Evolutionary conservation across 1,140 invertebrate species (phyloP), one percentile per base, ranked within the genome.

Genomic region (Leptonema lineaticorne): DNA sequence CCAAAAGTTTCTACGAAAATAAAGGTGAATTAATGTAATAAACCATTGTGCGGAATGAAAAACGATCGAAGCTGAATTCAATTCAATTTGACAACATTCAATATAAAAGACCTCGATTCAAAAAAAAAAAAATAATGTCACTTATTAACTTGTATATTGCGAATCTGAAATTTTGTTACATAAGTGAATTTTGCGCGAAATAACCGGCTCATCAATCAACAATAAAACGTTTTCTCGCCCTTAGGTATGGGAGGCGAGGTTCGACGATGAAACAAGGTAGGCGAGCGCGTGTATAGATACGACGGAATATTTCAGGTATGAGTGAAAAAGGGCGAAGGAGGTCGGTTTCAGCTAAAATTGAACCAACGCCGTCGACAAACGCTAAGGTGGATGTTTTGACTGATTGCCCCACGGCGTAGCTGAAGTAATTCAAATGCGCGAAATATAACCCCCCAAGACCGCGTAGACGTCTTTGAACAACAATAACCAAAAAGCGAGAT

Each of bases 151-250:
- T n/a, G n/a, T n/a, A n/a, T 45, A 16, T n/a, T 4, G 14, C 37
- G 37, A 4, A 16, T 2, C 4, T 16, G 37, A 9, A 16, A 11
- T 53, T 53, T 53, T 22, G 50, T 53, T 53, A 53, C 50, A 53
- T 53, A 53, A 53, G 50, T 53, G 57, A 37, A 59, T 59, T 59
- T 59, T 29, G 57, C 57, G 50, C 24, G 33, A 59, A 59, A 59
- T 59, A 59, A 59, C 57, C 26, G 57, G 28, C 57, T 59, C 57
- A 59, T 59, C 57, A 59, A 59, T 59, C 57, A 59, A 59, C 28
- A 59, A 59, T 37, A 59, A 59, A 59, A 59, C 57, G 30, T 33
- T 33, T 59, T 59, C 57, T n/a, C 57, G 14, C 28, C 37, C 37
- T 2, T 41, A 11, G 37, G 37, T 9, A 41, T 41, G 37, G 48